Base-by-base conservation (phyloP, 2,113 vertebrate genomes). In the Sapayoa aenigma region DNA sequence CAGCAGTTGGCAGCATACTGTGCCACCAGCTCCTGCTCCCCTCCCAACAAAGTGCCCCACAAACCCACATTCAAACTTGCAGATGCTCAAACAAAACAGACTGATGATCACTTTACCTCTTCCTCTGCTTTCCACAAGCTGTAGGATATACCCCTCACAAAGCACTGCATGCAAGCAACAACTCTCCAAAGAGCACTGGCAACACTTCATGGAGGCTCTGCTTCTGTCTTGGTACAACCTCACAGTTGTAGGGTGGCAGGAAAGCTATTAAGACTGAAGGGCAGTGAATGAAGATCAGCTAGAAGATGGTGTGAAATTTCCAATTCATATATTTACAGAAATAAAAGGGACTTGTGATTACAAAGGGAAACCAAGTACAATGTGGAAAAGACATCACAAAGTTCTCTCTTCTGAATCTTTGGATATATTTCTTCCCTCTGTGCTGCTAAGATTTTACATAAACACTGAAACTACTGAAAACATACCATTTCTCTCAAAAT, bases 311-410 rank as follows among this genome's bases (percentile, higher is more conserved):
- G 19, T 19, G 49, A 50, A 27, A 19, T 52, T 94, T 80, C 62
- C 22, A 78, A 30, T 53, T 88, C 44, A 30, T 73, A 60, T 8
- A 12, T 8, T n/a, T 53, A 52, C 4, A 14, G 60, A 8, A 69
- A 58, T 47, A 92, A 74, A 46, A 39, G 9, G 11, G 12, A 47
- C 19, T 50, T 71, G 14, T 21, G 24, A 73, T 76, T 82, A 35
- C 33, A 77, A 41, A 84, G 14, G 8, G 14, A 82, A 68, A 60
- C 47, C 31, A 58, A 67, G 9, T 14, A 62, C 3, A 2, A 20
- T 0, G 1, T 1, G 3, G 16, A 82, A 67, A 27, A 82, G 17
- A 50, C 12, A 12, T 3, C 7, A 5, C 9, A 14, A 55, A 16
- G 6, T 22, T 62, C 62, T 23, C 53, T 53, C 23, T 33, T 53